Base-by-base conservation (phyloP, 2,113 vertebrate species). In the Podilymbus podiceps region DNA sequence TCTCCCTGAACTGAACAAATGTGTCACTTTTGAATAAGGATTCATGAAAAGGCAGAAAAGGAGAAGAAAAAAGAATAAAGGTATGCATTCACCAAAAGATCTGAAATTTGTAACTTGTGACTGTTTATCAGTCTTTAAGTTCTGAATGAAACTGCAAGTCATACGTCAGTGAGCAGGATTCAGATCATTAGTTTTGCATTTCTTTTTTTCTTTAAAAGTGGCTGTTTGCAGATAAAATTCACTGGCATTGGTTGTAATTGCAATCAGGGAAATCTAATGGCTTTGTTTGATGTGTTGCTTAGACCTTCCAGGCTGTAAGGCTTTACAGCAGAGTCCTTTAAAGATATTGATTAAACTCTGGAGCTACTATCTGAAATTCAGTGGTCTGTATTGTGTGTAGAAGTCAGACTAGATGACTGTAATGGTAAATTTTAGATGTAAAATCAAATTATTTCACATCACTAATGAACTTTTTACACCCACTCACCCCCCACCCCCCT, bases 1-100 rank as follows among this genome's bases (percentile, higher is more conserved):
- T 98, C 97, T 96, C 94, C 97, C 97, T 97, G 97, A 97, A 97
- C 90, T 59, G 98, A 98, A 98, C 98, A 98, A 98, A 98, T 97
- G 97, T 98, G 97, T 98, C 97, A 94, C 97, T 98, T 98, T 97
- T 98, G 98, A 98, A 98, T 97, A 98, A 95, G 96, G 93, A 98
- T 98, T 98, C 96, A 95, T 98, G 96, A 97, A 98, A 98, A 97
- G 96, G 94, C 85, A 96, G 94, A 94, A 81, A 90, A 95, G 90
- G 66, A 81, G 78, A 90, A 95, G 81, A 94, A 96, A 96, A 97
- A 95, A 93, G 97, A 97, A 97, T 93, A 98, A 98, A 98, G 95
- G 96, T 94, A 96, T 0, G 75, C 86, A 96, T 98, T 98, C 95
- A 97, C 91, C 49, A 46, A 97, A 94, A 59, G 90, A 94, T 97